Base-by-base conservation (phyloP, 1,140 invertebrate genomes). In the Drosophila pectinifera region DNA sequence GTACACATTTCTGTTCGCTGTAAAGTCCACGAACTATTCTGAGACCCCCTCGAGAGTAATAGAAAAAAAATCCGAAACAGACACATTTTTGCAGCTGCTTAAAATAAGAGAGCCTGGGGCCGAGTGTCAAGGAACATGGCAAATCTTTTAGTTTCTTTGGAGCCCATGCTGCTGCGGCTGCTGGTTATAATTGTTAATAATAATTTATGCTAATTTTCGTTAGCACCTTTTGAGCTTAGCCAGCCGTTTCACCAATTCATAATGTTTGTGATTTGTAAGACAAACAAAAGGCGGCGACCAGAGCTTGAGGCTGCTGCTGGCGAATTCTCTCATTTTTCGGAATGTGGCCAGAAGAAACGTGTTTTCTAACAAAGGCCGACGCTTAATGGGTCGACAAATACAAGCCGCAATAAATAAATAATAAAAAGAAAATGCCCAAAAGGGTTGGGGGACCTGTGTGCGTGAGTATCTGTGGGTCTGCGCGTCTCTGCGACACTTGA, bases 401-500 rank as follows among this genome's bases (percentile, higher is more conserved):
- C 78, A 89, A 88, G 76, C 68, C 46, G 61, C 65, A 83, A 83
- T 89, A 84, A 89, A 88, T 88, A 88, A 89, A 88, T 89, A 88
- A 73, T 90, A 90, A 73, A 88, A 88, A 88, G 80, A 88, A 88
- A 88, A 89, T 89, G 84, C 84, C 75, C 80, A 78, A 83, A 88
- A 81, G 75, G 68, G 64, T 38, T 34, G 49, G 56, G 55, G 79
- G 62, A 38, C 36, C 31, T 36, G 49, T 36, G 49, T 53, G 49
- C 49, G 31, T 51, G 18, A 51, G 18, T 53, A 53, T 36, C 49
- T 36, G 31, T 53, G 18, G 18, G 49, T 53, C 31, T 14, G 26
- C 5, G 26, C 7, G 36, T 36, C 31, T 54, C 24, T 43, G 56
- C 46, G 79, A 78, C 77, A 89, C 84, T 80, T 80, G 80, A 89